Percentiles rank a stretch among this genome's conserved stretches.
phyloP scores from a whole-genome alignment of 2,797 vertebrate genomes.

The Rhodeus uyekii region DNA sequence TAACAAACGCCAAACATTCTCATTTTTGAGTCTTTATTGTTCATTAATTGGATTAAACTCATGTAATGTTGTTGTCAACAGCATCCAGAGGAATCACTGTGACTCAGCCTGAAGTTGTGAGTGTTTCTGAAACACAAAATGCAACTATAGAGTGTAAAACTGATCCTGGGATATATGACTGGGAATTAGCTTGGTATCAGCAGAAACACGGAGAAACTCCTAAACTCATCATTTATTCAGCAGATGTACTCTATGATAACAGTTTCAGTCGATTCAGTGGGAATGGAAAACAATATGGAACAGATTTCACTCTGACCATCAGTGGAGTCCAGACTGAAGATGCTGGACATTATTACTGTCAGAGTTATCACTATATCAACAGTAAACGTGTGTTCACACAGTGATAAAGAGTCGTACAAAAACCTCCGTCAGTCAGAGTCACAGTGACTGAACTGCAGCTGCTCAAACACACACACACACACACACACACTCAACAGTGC shows the following conservation, averaged over 20 bases:
- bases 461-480: too few relatives aligned
- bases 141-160: background rate
- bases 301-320: constrained; percentile 1
- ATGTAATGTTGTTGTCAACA: background rate
- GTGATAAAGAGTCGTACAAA: background rate
- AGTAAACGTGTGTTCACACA: background rate
- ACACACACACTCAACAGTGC: too few relatives aligned
- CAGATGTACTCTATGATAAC: fast-evolving
- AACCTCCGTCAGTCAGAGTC: background rate
- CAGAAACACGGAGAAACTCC: background rate
- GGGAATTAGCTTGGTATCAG: background rate
- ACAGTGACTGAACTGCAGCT: background rate
- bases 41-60: background rate
- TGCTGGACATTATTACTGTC: constrained; percentile 7
- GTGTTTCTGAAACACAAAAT: background rate
- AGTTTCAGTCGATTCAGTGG: fast-evolving
- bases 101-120: background rate
- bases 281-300: background rate
- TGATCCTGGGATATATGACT: background rate
- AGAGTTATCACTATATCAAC: fast-evolving
- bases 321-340: constrained; percentile 11
- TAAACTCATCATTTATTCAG: fast-evolving
- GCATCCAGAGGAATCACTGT: background rate
- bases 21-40: background rate
- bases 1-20: background rate